A percentile compares a stretch with the other conserved stretches of the same genome.
Evolutionary conservation across 2,888 invertebrate genomes (phyloP).

Genomic region (Apomyelois bistriatella): DNA sequence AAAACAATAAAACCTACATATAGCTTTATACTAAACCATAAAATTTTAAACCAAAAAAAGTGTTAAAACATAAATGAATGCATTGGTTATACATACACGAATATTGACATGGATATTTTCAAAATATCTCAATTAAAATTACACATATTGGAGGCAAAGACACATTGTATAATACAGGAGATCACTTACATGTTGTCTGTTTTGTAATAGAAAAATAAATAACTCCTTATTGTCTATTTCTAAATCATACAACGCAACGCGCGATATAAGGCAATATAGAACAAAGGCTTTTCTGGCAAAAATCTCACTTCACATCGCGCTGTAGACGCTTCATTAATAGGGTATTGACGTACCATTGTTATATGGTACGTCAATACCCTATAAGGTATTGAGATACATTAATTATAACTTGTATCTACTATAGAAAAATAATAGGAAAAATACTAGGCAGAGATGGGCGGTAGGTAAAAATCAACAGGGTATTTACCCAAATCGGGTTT

Average conservation of each 20-base stretch:
- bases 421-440: no score
- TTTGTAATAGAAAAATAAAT: slow-evolving; percentile 7
- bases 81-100: not conserved
- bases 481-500: no score
- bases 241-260: not conserved
- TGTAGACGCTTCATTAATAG: no score
- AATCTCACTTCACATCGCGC: no score
- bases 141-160: not conserved
- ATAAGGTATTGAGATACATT: no score
- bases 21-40: not conserved
- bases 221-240: slow-evolving; percentile 5
- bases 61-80: not conserved
- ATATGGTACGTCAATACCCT: no score
- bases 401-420: no score
- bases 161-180: slow-evolving; percentile 11
- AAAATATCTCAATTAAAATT: slow-evolving; percentile 4
- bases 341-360: no score
- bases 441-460: no score
- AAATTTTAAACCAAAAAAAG: not conserved
- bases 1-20: not conserved
- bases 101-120: slow-evolving; percentile 9
- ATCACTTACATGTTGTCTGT: slow-evolving; percentile 10
- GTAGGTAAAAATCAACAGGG: no score
- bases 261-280: slow-evolving; percentile 8
- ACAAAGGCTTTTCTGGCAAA: slow-evolving; percentile 2